Percentiles rank a stretch among this genome's conserved stretches.
These are phyloP conservation scores for Agriopis leucophaearia DNA, from an alignment of 2,888 invertebrate species.

Conservation along the genomic window DNA sequence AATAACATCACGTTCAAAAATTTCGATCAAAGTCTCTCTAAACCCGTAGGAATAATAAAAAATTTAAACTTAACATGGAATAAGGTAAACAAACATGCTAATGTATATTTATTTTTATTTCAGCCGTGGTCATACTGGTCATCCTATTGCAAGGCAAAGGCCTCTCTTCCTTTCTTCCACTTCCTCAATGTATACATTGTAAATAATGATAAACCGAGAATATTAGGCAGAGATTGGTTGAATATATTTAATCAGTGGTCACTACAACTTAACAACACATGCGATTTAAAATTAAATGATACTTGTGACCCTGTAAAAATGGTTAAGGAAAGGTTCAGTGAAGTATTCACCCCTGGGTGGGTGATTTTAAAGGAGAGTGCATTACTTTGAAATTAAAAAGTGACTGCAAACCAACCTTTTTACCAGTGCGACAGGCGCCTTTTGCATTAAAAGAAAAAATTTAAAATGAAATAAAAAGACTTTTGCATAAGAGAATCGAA, in stretches of 20 bases:
- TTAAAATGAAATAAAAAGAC: slow-evolving; percentile 20
- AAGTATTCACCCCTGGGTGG: slow-evolving; percentile 13
- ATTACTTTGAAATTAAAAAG: slow-evolving; percentile 13
- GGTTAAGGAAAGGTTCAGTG: slow-evolving; percentile 8
- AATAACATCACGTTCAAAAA: neutral
- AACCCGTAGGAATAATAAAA: neutral
- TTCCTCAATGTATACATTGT: neutral
- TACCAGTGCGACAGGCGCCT: slow-evolving; percentile 37
- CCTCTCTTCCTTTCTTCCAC: no score
- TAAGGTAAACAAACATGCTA: neutral
- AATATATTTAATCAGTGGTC: neutral
- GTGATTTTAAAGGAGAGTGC: slow-evolving; percentile 8
- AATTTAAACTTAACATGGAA: neutral
- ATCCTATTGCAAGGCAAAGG: no score
- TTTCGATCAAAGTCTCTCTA: neutral
- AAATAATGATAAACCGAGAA: neutral
- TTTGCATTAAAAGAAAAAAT: slow-evolving; percentile 43
- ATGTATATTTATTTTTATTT: no score
- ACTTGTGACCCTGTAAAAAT: neutral
- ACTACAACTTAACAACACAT: neutral
- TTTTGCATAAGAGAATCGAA: slow-evolving; percentile 6
- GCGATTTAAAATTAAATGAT: neutral
- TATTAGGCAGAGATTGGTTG: neutral
- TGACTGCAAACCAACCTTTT: slow-evolving; percentile 10
- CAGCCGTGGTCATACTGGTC: no score